Conservation (phyloP, 2,888 invertebrate species). For the Sialis lutaria region DNA sequence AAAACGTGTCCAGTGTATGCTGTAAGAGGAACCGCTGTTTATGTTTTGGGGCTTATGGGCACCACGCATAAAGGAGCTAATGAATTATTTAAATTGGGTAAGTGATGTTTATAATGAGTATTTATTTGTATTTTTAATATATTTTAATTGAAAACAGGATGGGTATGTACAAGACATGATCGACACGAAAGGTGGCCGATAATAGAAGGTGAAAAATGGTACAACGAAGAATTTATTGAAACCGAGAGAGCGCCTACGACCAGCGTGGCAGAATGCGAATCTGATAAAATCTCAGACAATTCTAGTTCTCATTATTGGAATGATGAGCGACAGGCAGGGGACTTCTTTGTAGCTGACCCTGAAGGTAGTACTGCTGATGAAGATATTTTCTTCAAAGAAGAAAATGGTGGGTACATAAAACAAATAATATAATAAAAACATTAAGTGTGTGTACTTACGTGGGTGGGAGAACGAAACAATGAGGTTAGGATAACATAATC, state of each 20-base stretch:
- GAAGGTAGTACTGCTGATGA: not conserved
- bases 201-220: conserved; percentile 44
- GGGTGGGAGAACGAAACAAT: no score
- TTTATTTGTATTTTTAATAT: not conserved
- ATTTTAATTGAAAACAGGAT: conserved; percentile 28
- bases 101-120: conserved; percentile 11
- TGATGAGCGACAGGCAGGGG: not conserved
- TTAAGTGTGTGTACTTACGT: not conserved
- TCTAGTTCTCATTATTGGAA: conserved; percentile 4
- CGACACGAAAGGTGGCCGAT: conserved; percentile 62
- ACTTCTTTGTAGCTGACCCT: not conserved
- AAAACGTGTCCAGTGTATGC: conserved; percentile 72
- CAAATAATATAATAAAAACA: not conserved
- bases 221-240: conserved; percentile 11
- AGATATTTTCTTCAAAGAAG: not conserved
- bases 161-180: conserved; percentile 60
- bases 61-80: conserved; percentile 74
- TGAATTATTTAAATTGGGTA: conserved; percentile 50
- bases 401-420: not conserved
- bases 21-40: conserved; percentile 77
- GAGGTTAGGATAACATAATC: no score
- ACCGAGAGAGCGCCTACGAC: conserved; percentile 20
- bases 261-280: conserved; percentile 3
- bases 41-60: conserved; percentile 69
- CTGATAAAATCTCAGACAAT: conserved; percentile 4